Conservation (phyloP, 2,888 invertebrate species). For the Caenorhabditis zanzibari region DNA sequence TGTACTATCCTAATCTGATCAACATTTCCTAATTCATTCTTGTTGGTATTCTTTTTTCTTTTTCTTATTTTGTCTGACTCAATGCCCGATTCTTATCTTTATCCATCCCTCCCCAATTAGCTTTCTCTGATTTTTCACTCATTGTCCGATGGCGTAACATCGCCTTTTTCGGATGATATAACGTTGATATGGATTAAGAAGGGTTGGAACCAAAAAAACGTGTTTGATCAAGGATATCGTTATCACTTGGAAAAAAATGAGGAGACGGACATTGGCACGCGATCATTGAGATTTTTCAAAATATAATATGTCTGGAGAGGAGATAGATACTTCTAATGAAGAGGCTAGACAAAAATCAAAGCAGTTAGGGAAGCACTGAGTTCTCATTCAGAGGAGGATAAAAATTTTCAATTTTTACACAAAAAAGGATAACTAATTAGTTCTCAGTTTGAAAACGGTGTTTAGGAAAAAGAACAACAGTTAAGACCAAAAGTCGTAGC, state of each 20-base stretch:
- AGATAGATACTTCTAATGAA: neutral
- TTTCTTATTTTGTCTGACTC: conserved; percentile 13
- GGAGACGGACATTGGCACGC: conserved; percentile 12
- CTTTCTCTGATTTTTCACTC: conserved; percentile 35
- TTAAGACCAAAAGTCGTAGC: too few relatives aligned
- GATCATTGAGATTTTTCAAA: conserved; percentile 25
- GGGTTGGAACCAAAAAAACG: conserved; percentile 35
- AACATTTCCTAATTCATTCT: conserved; percentile 1
- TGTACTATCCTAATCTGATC: conserved; percentile 10
- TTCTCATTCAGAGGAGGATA: too few relatives aligned
- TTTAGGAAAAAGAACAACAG: too few relatives aligned
- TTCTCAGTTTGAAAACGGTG: too few relatives aligned
- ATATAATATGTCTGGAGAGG: neutral
- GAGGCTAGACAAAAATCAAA: neutral
- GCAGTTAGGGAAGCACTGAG: neutral
- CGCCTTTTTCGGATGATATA: conserved; percentile 34
- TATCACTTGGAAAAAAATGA: neutral
- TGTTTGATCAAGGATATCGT: conserved; percentile 39
- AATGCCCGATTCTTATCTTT: conserved; percentile 4
- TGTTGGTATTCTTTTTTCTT: conserved; percentile 1
- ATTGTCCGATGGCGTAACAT: conserved; percentile 35
- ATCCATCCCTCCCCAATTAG: neutral
- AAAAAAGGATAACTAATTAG: too few relatives aligned
- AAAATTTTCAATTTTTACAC: too few relatives aligned
- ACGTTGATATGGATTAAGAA: conserved; percentile 41